Conservation (phyloP, 2,113 vertebrate species). For the Harpagus bidentatus region DNA sequence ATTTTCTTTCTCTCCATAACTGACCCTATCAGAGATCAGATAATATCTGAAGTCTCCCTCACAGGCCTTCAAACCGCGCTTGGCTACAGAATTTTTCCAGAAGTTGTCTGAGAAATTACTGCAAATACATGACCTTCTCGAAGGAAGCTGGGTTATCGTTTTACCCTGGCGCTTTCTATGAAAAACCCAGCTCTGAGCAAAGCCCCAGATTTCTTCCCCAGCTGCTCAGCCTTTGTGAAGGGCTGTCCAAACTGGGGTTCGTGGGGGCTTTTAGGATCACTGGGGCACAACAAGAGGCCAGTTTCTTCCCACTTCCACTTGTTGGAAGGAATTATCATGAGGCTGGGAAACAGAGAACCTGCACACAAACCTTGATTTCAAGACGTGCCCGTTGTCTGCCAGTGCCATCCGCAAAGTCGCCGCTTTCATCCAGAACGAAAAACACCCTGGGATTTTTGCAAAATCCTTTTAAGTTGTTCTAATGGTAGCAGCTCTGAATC, state of each 20-base stretch:
- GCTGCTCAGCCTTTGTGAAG: neutral
- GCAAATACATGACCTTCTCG: neutral
- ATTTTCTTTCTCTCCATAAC: neutral
- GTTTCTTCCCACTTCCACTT: neutral
- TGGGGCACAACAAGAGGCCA: neutral
- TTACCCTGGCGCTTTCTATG: neutral
- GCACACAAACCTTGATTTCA: neutral
- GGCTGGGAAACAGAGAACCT: conserved; percentile 36
- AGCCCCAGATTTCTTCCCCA: neutral
- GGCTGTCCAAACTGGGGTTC: neutral
- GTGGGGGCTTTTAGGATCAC: neutral
- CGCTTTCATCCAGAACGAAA: conserved; percentile 24
- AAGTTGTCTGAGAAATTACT: neutral
- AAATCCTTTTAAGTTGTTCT: conserved; percentile 60
- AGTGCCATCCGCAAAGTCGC: neutral
- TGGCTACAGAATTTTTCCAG: neutral
- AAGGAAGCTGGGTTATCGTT: neutral
- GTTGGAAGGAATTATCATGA: conserved; percentile 7
- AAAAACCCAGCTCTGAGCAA: neutral
- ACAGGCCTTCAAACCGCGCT: neutral
- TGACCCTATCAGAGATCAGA: neutral
- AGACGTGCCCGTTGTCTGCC: neutral
- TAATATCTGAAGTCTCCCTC: neutral
- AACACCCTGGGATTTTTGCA: conserved; percentile 40
- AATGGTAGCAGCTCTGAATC: conserved; percentile 42